A percentile compares a stretch with the other conserved stretches of the same genome.
Conservation (phyloP, 1,140 invertebrate species). For the Stegodyphus mimosarum region DNA sequence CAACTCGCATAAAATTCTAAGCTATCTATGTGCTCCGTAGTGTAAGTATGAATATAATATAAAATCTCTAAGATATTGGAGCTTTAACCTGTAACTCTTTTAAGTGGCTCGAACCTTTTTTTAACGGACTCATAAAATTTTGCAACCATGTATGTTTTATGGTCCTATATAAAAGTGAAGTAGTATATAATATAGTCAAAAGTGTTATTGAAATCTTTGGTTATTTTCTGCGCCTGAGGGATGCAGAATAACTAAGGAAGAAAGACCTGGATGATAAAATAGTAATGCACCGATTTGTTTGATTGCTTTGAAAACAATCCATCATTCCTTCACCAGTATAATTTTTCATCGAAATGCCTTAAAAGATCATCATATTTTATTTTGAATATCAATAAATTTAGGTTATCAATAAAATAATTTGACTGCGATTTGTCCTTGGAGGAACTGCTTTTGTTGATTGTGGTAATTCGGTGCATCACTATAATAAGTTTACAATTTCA, state of each 20-base stretch:
- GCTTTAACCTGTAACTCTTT: neutral
- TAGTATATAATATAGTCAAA: neutral
- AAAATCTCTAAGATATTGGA: no score
- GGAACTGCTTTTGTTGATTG: neutral
- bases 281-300: conserved; percentile 7
- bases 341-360: no score
- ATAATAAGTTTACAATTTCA: neutral
- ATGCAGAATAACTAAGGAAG: conserved; percentile 7
- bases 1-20: no score
- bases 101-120: neutral
- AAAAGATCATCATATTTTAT: no score
- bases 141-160: neutral
- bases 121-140: neutral
- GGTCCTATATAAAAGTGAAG: conserved; percentile 5
- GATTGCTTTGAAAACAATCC: no score
- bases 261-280: neutral
- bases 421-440: neutral
- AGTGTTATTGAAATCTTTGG: neutral
- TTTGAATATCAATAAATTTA: no score
- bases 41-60: no score
- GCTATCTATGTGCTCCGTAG: no score
- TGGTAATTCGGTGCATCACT: conserved; percentile 6
- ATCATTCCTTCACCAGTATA: no score
- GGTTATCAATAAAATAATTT: no score
- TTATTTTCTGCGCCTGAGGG: neutral